These are phyloP conservation scores for Rhizomys pruinosus DNA, from an alignment of 2,113 vertebrate species.

Conservation along the genomic window DNA sequence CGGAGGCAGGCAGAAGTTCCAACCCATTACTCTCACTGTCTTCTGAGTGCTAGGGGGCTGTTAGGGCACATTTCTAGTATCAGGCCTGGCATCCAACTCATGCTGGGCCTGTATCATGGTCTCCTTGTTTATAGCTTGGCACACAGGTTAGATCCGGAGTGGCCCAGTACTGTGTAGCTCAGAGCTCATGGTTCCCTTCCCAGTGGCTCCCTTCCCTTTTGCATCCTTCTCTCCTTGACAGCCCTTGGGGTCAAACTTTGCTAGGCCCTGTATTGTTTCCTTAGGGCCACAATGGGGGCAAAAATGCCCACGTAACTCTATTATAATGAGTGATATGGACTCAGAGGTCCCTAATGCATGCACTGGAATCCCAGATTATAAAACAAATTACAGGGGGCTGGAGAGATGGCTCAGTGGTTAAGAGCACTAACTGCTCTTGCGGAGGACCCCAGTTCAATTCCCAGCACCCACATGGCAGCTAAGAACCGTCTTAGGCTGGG, in stretches of 20 bases:
- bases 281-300: neutral
- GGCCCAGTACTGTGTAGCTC: neutral
- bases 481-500: too few species aligned
- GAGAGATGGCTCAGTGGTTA: too few species aligned
- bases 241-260: neutral
- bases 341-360: neutral
- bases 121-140: constrained; percentile 11
- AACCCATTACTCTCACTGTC: neutral
- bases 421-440: too few species aligned
- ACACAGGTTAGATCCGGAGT: neutral
- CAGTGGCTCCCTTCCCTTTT: neutral
- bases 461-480: too few species aligned
- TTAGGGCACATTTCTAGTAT: neutral
- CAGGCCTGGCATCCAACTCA: constrained; percentile 3
- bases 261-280: neutral
- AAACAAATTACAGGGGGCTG: neutral
- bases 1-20: neutral
- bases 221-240: neutral
- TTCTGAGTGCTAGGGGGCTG: neutral
- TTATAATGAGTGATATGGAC: neutral
- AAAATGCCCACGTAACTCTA: neutral
- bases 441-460: too few species aligned
- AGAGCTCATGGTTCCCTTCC: neutral
- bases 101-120: neutral
- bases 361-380: neutral